These are phyloP conservation scores for Myathropa florea DNA, from an alignment of 2,888 invertebrate species.

Conservation along the genomic window DNA sequence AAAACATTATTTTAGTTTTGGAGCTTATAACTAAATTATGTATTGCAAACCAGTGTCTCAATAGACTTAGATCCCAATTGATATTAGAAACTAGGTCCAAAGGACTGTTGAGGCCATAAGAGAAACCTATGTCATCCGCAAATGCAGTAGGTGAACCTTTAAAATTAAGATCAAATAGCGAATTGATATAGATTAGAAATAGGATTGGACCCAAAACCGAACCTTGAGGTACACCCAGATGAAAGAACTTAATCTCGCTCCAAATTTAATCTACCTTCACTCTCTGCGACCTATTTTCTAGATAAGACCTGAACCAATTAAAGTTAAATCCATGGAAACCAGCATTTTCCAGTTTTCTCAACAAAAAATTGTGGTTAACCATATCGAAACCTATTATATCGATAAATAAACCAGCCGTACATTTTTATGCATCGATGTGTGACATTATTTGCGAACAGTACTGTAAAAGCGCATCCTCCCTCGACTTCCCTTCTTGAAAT, in stretches of 20 bases:
- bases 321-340: too few relatives aligned
- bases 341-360: too few relatives aligned
- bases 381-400: constrained; percentile 6
- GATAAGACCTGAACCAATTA: too few relatives aligned
- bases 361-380: neutral
- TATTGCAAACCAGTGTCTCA: neutral
- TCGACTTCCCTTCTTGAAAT: neutral
- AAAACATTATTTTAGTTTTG: too few relatives aligned
- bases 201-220: neutral
- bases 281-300: neutral
- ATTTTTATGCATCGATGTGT: constrained; percentile 3
- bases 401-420: constrained; percentile 1
- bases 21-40: constrained; percentile 4
- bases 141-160: too few relatives aligned
- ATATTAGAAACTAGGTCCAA: neutral
- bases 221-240: neutral
- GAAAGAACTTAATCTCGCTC: neutral
- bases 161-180: too few relatives aligned
- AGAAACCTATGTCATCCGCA: too few relatives aligned
- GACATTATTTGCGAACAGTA: constrained; percentile 3
- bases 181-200: neutral
- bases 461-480: too few relatives aligned
- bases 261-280: neutral
- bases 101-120: too few relatives aligned
- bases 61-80: neutral